Base-by-base conservation (phyloP, 2,888 invertebrate species). In the Hypercompe scribonia region DNA sequence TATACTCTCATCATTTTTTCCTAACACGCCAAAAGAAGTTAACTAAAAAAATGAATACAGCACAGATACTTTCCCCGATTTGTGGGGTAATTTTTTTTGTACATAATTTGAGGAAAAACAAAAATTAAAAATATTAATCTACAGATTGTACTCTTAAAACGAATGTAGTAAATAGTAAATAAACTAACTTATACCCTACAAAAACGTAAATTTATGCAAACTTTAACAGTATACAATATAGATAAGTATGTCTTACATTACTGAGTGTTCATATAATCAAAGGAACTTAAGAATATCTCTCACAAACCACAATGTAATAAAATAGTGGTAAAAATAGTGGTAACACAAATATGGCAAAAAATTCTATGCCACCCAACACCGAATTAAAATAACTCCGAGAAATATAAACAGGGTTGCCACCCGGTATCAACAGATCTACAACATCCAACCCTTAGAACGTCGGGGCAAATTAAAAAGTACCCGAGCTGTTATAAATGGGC, bases 401-500 rank as follows among this genome's bases (percentile, higher is more conserved):
- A 80, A 75, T 61, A 70, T 74, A 65, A 84, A 77, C 75, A 73
- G 72, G 64, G 72, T 73, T 80, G 78, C 76, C 77, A 73, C 31
- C 36, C 70, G 64, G 68, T 78, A 83, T 83, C 86, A 81, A 78
- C 69, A 81, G 83, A 87, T 87, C 80, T 86, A 86, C 82, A 77
- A 68, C 67, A 64, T 77, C 76, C 81, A 91, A 90, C 93, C 92
- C 92, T 92, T 88, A 82, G 81, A 82, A 81, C 75, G 84, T 79
- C 72, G 71, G 69, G 82, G 83, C 87, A 92, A 92, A 92, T 93
- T 92, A 92, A 92, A 91, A 92, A 90, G 82, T 84, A 84, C 87
- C 87, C 84, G 77, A 72, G 76, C 80, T 80, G 79, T 83, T 84
- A 88, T 87, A 87, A 90, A 91, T 83, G 89, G 89, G 88, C 79